Evolutionary conservation across 2,888 invertebrate species (phyloP), one percentile per base, ranked within the genome.

Genomic region (Piscicola geometra): DNA sequence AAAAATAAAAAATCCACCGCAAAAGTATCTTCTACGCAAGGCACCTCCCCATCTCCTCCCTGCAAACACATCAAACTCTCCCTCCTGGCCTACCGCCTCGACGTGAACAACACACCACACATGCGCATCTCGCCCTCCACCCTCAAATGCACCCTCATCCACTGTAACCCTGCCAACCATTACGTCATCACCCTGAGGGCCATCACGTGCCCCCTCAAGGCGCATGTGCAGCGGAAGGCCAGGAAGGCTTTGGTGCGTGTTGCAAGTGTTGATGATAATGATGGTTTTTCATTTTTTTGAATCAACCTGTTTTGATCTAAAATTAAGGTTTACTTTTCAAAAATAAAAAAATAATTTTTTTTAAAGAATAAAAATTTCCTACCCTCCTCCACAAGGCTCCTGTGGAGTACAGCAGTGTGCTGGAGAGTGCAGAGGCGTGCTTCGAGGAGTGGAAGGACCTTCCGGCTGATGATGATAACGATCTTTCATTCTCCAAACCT

Each of bases 91-190:
- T 78, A 78, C 41, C 30, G 78, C 28, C 74, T 79, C 41, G 77
- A 77, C 60, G 77, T 79, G 32, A 79, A 86, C 80, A 85, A 84
- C 28, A 83, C 82, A 75, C 82, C 83, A 1, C 85, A 85, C 79
- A 82, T 83, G 79, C 81, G 82, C 35, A 79, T 86, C 15, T 82
- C 82, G 30, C 81, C 85, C 2, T 79, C 82, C 35, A 81, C 84
- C 21, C 84, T 84, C 80, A 84, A 82, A 72, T 85, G 85, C 78
- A 84, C 84, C 18, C 81, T 86, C 67, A 83, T 85, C 60, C 85
- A 85, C 78, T 85, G 85, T 80, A 82, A 82, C 79, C 83, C 85
- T 12, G 84, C 84, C 28, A 84, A 84, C 76, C 80, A 79, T 36
- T 86, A 86, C 79, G 81, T 79, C 74, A 82, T 86, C 36, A 82